A percentile compares a stretch with the other conserved stretches of the same genome.
Conservation (phyloP, 2,797 vertebrate species). For the Pangasius sanitwongsei region DNA sequence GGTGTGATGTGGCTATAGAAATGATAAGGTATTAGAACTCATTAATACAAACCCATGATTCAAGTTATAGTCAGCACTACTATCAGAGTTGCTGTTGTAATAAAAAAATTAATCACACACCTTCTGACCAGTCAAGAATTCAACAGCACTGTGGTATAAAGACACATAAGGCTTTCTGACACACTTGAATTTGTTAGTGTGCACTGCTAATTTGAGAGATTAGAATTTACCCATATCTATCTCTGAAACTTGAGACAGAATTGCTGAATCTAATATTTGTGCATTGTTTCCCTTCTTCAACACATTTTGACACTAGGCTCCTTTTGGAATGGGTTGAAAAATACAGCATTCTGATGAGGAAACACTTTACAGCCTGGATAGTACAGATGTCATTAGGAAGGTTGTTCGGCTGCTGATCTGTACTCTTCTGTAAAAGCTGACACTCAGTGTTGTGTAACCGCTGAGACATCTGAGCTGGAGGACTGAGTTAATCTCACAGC, state of each 20-base stretch:
- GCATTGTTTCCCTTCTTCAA: neutral
- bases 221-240: neutral
- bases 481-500: slow-evolving; percentile 46
- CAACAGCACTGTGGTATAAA: neutral
- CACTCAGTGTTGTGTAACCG: neutral
- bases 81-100: neutral
- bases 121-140: neutral
- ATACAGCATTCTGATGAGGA: neutral
- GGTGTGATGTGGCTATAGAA: neutral
- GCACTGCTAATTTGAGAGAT: neutral
- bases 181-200: neutral
- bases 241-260: neutral
- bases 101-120: neutral
- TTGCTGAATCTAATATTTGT: neutral
- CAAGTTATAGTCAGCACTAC: neutral
- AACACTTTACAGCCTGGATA: neutral
- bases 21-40: neutral
- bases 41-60: neutral
- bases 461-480: slow-evolving; percentile 21
- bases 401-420: neutral
- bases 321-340: neutral
- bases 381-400: neutral
- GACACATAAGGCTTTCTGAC: slow-evolving; percentile 1
- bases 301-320: neutral
- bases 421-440: slow-evolving; percentile 18